A percentile compares a stretch with the other conserved stretches of the same genome.
phyloP scores from a whole-genome alignment of 2,888 invertebrate genomes.

The Morpho deidamia region DNA sequence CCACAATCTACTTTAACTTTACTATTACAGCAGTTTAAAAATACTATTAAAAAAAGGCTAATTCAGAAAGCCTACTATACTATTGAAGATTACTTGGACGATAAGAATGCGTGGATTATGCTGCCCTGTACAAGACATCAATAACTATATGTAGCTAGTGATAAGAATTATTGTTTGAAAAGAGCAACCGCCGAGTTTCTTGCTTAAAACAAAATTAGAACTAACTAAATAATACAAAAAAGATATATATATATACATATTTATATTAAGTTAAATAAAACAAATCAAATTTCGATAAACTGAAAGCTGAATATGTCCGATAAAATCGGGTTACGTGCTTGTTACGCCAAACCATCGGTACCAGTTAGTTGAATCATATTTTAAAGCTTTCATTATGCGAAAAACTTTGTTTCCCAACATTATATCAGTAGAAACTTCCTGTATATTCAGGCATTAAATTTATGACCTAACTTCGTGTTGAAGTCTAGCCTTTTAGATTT shows the following conservation, averaged over 20 bases:
- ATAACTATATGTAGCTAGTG: too few relatives aligned
- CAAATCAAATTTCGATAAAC: background rate
- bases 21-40: too few relatives aligned
- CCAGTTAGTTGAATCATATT: slow-evolving; percentile 12
- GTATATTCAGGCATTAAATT: slow-evolving; percentile 39
- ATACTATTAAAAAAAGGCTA: too few relatives aligned
- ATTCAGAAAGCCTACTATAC: too few relatives aligned
- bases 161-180: too few relatives aligned
- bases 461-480: slow-evolving; percentile 44
- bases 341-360: slow-evolving; percentile 4
- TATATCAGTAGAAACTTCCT: slow-evolving; percentile 27
- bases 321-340: slow-evolving; percentile 4
- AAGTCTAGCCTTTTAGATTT: slow-evolving; percentile 36
- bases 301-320: background rate
- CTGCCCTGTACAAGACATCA: too few relatives aligned
- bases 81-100: too few relatives aligned
- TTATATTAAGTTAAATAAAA: background rate
- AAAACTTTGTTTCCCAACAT: slow-evolving; percentile 26
- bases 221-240: too few relatives aligned
- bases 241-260: background rate
- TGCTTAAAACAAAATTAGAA: too few relatives aligned
- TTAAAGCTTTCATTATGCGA: slow-evolving; percentile 23
- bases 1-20: too few relatives aligned
- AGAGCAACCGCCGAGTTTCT: too few relatives aligned
- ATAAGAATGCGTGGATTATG: too few relatives aligned